phyloP scores from a whole-genome alignment of 2,888 invertebrate species.

The Troides helena region DNA sequence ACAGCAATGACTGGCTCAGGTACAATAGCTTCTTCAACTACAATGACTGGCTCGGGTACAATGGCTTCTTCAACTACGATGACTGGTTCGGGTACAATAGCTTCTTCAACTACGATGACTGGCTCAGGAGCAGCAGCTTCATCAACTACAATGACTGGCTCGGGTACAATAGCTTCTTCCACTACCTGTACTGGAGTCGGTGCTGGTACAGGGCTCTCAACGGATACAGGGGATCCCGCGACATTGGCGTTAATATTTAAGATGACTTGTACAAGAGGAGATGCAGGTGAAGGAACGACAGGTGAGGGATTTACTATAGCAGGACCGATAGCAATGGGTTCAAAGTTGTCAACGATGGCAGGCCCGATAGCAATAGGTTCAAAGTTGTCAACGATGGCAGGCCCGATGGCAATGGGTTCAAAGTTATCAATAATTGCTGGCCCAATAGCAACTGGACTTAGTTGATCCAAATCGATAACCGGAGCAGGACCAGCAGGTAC shows the following conservation, averaged over 20 bases:
- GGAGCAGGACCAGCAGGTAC: constrained; percentile 35
- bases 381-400: constrained; percentile 26
- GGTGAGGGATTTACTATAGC: constrained; percentile 29
- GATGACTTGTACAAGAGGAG: constrained; percentile 43
- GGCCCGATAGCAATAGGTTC: constrained; percentile 30
- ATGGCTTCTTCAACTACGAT: constrained; percentile 3
- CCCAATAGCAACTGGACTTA: constrained; percentile 28
- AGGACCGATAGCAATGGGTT: constrained; percentile 30
- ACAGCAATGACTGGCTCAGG: constrained; percentile 27
- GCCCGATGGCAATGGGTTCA: constrained; percentile 36
- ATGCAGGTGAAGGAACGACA: constrained; percentile 10
- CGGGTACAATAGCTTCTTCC: constrained; percentile 8
- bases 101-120: constrained; percentile 28
- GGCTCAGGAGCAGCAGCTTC: constrained; percentile 27
- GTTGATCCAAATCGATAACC: constrained; percentile 27
- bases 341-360: constrained; percentile 33
- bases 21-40: constrained; percentile 14
- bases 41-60: constrained; percentile 26
- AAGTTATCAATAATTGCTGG: constrained; percentile 37
- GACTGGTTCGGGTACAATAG: constrained; percentile 24
- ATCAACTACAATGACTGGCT: constrained; percentile 26
- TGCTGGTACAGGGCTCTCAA: constrained; percentile 23
- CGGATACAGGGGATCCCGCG: constrained; percentile 17
- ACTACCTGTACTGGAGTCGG: constrained; percentile 22
- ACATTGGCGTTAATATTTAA: constrained; percentile 31